Base-by-base conservation (phyloP, 2,888 invertebrate genomes). In the Ophraella communa region DNA sequence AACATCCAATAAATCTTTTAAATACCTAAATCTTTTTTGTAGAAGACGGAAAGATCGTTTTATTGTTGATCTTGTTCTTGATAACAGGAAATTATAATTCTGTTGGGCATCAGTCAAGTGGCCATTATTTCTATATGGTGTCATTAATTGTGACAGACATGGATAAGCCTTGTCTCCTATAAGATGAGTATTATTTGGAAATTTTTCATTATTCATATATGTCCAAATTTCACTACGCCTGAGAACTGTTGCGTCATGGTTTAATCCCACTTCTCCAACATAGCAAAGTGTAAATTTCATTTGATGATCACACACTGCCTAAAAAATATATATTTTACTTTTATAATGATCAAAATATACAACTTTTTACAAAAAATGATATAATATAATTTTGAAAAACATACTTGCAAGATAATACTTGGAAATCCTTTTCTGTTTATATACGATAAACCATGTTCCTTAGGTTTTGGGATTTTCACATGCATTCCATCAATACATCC, bases 391-490 rank as follows among this genome's bases (percentile, higher is more conserved):
- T 39, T 39, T 49, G 21, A 24, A 1, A 11, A 30, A 53, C 18
- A 10, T 51, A 63, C 54, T 35, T 64, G 64, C 44, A 64, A 55
- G n/a, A 64, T 54, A 52, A 64, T 47, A 44, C 55, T 49, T 33
- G 59, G 44, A 60, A 55, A 55, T 55, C 51, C 44, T 57, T 56
- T 61, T 45, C 65, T 17, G 53, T 52, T 54, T 30, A 61, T 56
- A 39, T 61, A 65, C 23, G 57, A 57, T n/a, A 51, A n/a, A n/a
- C 65, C 61, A 65, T 61, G 57, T 27, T 65, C 44, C 55, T 65
- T 65, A n/a, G 55, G 60, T 42, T 60, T 55, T 1, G 49, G 56
- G 24, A 64, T 64, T 60, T 17, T n/a, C 21, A 64, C 49, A 51
- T 64, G 54, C 24, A 27, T 59, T 14, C 55, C 64, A 53, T 60